phyloP scores from a whole-genome alignment of 2,113 vertebrate species.

The Sapajus apella region DNA sequence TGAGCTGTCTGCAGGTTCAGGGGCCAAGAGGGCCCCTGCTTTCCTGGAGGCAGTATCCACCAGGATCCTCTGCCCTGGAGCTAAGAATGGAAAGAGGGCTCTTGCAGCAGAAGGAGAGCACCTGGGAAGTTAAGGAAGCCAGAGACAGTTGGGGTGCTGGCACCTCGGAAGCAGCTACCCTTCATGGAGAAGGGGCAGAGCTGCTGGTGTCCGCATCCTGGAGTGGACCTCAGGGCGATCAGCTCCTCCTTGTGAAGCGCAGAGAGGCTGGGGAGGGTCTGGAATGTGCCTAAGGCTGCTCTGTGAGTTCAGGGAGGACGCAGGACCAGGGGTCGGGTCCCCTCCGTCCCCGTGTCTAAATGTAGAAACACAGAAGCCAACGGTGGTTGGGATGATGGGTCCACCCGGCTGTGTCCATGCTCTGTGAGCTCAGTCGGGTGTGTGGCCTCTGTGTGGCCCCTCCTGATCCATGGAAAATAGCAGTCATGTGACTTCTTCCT shows the following conservation, averaged over 20 bases:
- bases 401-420: accelerated
- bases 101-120: neutral
- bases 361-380: neutral
- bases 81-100: neutral
- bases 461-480: accelerated
- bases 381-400: no score
- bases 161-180: neutral
- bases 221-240: neutral
- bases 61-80: neutral
- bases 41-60: neutral
- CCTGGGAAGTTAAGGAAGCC: neutral
- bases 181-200: neutral
- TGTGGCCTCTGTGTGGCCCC: neutral
- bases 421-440: accelerated
- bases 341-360: neutral
- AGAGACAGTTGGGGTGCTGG: neutral
- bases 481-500: accelerated
- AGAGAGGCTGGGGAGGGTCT: neutral
- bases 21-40: neutral
- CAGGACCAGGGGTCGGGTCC: neutral
- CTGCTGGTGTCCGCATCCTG: neutral
- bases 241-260: neutral
- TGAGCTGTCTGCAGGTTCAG: neutral
- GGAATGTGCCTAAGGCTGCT: neutral
- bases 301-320: neutral